phyloP scores from a whole-genome alignment of 2,113 vertebrate genomes.

The Notarius quadriscutis region DNA sequence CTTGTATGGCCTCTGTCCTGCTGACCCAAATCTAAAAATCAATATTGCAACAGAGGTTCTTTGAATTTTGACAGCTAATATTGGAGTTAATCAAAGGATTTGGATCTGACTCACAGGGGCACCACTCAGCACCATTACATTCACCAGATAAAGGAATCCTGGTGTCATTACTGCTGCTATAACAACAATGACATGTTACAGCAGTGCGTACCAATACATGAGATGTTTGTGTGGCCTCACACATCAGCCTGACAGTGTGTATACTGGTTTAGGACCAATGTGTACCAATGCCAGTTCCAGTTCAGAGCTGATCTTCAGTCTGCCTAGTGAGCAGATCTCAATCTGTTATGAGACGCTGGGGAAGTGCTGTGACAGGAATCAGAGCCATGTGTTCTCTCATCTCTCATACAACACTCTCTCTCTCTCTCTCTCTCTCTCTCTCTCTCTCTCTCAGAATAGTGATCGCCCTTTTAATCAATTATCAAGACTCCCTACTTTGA shows the following conservation, averaged over 20 bases:
- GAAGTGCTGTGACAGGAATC: constrained; percentile 25
- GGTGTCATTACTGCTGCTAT: neutral
- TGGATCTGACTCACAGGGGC: neutral
- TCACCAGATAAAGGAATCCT: neutral
- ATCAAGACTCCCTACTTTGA: constrained; percentile 16
- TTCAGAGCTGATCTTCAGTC: constrained; percentile 13
- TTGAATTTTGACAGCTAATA: neutral
- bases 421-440: too few relatives aligned
- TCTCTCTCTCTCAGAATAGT: neutral
- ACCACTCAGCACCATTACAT: neutral
- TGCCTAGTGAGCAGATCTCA: constrained; percentile 6
- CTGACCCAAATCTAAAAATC: constrained; percentile 21
- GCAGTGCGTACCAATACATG: neutral
- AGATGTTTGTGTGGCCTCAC: constrained; percentile 15
- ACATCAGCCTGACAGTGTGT: constrained; percentile 10
- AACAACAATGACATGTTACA: constrained; percentile 18
- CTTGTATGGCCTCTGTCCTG: neutral
- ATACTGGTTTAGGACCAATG: neutral
- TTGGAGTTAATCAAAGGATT: constrained; percentile 7
- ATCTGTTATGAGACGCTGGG: constrained; percentile 13
- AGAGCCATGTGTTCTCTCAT: constrained; percentile 1
- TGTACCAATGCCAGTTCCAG: neutral
- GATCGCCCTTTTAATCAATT: constrained; percentile 30
- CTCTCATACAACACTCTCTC: neutral
- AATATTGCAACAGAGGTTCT: constrained; percentile 9